phyloP scores from a whole-genome alignment of 1,140 invertebrate genomes.

The Drosophila biarmipes region DNA sequence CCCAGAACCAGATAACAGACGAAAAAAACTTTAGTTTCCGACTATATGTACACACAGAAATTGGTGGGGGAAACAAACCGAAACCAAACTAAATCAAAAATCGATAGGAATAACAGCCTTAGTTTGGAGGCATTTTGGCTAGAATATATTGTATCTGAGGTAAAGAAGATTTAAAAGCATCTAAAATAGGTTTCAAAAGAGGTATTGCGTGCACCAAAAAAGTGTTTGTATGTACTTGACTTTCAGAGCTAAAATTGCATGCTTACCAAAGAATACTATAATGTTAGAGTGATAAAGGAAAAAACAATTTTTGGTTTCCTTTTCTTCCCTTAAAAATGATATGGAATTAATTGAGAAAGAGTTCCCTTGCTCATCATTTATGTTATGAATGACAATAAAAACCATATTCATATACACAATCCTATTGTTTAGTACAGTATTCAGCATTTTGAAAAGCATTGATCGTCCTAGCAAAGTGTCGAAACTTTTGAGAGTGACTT shows the following conservation, averaged over 20 bases:
- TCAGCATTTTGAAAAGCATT: background rate
- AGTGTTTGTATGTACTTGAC: too few species aligned
- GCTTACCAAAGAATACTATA: too few species aligned
- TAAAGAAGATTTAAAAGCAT: background rate
- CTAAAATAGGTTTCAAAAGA: too few species aligned
- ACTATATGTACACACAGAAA: slow-evolving; percentile 13
- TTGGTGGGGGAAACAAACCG: slow-evolving; percentile 35
- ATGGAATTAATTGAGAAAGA: too few species aligned
- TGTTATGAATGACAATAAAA: too few species aligned
- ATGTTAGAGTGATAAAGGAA: too few species aligned
- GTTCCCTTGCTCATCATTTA: too few species aligned
- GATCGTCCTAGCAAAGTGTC: slow-evolving; percentile 15
- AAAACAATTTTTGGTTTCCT: too few species aligned
- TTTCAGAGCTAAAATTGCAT: too few species aligned
- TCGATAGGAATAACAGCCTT: slow-evolving; percentile 69
- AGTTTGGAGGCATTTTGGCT: slow-evolving; percentile 8
- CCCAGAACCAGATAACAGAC: slow-evolving; percentile 29
- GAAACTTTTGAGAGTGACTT: slow-evolving; percentile 16
- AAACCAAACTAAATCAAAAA: slow-evolving; percentile 66
- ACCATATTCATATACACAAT: too few species aligned
- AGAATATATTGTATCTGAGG: background rate
- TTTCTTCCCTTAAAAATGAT: too few species aligned
- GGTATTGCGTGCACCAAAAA: too few species aligned
- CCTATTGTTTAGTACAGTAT: background rate
- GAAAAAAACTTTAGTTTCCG: slow-evolving; percentile 47